Percentiles rank a stretch among this genome's conserved stretches.
These are phyloP conservation scores for Agriopis marginaria DNA, from an alignment of 2,888 invertebrate genomes.

Conservation along the genomic window DNA sequence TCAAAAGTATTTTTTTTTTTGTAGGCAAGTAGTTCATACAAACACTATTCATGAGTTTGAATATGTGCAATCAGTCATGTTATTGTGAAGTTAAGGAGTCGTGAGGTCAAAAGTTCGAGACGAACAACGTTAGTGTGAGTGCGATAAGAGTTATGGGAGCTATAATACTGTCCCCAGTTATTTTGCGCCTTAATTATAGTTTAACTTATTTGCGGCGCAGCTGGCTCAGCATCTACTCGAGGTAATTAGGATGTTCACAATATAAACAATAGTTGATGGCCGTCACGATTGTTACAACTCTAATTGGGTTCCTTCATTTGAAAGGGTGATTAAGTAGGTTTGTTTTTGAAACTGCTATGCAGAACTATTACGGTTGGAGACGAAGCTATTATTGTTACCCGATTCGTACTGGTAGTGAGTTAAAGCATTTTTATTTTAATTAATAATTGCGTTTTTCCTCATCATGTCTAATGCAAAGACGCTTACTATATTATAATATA, in stretches of 20 bases:
- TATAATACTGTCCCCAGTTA: conserved; percentile 48
- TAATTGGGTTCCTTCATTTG: conserved; percentile 41
- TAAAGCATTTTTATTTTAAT: no score
- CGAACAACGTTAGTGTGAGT: neutral
- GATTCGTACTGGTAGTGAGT: no score
- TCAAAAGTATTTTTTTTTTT: no score
- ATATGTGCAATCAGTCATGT: neutral
- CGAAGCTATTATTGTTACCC: neutral
- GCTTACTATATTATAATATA: no score
- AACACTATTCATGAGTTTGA: no score
- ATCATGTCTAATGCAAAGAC: no score
- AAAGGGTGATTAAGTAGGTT: conserved; percentile 26
- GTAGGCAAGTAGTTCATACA: no score
- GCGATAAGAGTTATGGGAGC: neutral
- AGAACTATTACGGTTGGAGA: neutral
- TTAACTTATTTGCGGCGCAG: conserved; percentile 78
- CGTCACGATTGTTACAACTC: conserved; percentile 39
- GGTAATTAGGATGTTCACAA: conserved; percentile 48
- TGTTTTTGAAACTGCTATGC: conserved; percentile 17
- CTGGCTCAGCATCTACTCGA: conserved; percentile 50
- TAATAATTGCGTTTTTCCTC: no score
- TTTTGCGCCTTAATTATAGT: conserved; percentile 74
- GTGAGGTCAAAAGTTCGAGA: no score
- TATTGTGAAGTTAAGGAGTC: neutral
- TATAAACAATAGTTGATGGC: conserved; percentile 48